These are phyloP conservation scores for Caenorhabditis macrosperma DNA, from an alignment of 2,888 invertebrate genomes.

Conservation along the genomic window DNA sequence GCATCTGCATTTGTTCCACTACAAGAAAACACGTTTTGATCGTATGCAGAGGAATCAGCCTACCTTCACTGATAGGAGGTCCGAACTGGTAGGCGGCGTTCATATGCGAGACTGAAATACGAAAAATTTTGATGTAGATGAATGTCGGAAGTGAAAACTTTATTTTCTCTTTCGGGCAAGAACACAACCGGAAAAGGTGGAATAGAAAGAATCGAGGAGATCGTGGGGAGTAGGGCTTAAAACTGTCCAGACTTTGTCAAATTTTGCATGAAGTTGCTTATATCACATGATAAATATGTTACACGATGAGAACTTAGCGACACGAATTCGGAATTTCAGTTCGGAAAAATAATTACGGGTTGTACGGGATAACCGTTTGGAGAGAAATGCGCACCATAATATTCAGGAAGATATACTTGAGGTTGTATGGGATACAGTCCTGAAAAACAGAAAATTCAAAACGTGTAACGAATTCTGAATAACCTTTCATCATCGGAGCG, in stretches of 20 bases:
- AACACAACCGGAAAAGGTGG: constrained; percentile 24
- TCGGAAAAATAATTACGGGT: constrained; percentile 12
- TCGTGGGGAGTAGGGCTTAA: constrained; percentile 13
- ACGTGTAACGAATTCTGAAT: too few relatives aligned
- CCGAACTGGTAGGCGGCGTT: neutral
- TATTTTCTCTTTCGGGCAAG: constrained; percentile 16
- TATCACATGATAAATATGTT: constrained; percentile 41
- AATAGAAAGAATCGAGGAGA: constrained; percentile 8
- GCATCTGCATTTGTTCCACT: neutral
- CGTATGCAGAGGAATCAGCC: neutral
- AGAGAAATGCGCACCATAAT: constrained; percentile 36
- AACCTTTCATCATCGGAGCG: too few relatives aligned
- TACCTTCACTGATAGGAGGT: constrained; percentile 13
- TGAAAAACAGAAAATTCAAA: too few relatives aligned
- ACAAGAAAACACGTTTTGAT: neutral
- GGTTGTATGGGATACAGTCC: neutral
- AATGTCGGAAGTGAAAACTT: constrained; percentile 17
- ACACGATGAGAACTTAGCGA: constrained; percentile 36
- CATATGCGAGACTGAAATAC: neutral
- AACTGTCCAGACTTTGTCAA: constrained; percentile 34
- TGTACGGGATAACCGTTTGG: constrained; percentile 8
- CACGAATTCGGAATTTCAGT: constrained; percentile 14
- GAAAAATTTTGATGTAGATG: neutral
- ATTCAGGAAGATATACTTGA: neutral
- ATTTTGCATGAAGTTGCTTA: constrained; percentile 25